Evolutionary conservation across 37 sponge, comb jelly and placozoan genomes (phyloP), one percentile per base, ranked within the genome.

Genomic region (Lycopodina hypogea): DNA sequence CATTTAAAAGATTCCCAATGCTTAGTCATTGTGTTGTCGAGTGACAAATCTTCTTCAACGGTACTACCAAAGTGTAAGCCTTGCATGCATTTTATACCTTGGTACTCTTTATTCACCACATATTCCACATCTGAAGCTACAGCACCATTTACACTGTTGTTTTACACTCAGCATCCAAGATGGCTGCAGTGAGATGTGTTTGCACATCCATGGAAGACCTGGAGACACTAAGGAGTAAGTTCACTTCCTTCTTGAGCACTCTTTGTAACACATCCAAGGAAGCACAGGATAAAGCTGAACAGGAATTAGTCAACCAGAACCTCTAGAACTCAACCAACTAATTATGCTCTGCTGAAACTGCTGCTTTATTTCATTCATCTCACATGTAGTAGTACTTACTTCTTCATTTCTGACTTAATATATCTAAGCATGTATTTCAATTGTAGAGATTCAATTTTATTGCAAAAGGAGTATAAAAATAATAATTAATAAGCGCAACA

Each of bases 271-370:
- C 40, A 45, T 72, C 38, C 22, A 69, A 61, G 50, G 82, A 82
- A 74, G 82, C 41, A 56, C 91, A 90, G 34, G 78, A 82, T 24
- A 48, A 62, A 42, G 91, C 79, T 51, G 91, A 90, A 48, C 55
- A 68, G 35, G 65, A 38, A 2, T 45, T 77, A 9, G 48, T 77
- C 1, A 55, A 33, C 12, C 72, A 50, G 52, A 7, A 50, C 70
- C n/a, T n/a, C n/a, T n/a, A n/a, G n/a, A n/a, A n/a, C n/a, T n/a
- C n/a, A n/a, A n/a, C n/a, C n/a, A n/a, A n/a, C n/a, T n/a, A n/a
- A n/a, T n/a, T n/a, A n/a, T n/a, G n/a, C n/a, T n/a, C n/a, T n/a
- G n/a, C n/a, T n/a, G n/a, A n/a, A n/a, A n/a, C n/a, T n/a, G n/a
- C n/a, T n/a, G n/a, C n/a, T n/a, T n/a, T n/a, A n/a, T n/a, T n/a